These are phyloP conservation scores for Parauchenoglanis punctatus DNA, from an alignment of 2,797 vertebrate species.

Conservation along the genomic window DNA sequence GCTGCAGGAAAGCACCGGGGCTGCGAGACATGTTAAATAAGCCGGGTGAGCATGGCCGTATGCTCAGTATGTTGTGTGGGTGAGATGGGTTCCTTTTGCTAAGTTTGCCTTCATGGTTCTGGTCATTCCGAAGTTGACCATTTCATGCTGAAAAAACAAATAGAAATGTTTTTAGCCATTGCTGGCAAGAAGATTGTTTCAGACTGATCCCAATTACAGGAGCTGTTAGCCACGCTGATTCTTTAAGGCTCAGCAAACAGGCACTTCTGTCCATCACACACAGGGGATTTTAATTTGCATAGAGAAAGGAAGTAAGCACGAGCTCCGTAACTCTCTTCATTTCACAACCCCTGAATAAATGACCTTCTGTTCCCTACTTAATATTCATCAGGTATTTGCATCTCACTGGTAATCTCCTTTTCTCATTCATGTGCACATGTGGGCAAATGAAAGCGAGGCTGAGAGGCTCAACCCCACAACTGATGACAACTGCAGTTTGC, in stretches of 20 bases:
- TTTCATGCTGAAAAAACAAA: slow-evolving; percentile 34
- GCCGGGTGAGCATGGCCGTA: background rate
- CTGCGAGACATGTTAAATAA: slow-evolving; percentile 16
- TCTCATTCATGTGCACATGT: slow-evolving; percentile 56
- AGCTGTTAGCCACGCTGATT: slow-evolving; percentile 77
- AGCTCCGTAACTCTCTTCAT: slow-evolving; percentile 45
- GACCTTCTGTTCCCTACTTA: slow-evolving; percentile 59
- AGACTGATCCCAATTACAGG: slow-evolving; percentile 76
- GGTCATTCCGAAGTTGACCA: slow-evolving; percentile 4
- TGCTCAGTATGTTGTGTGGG: background rate
- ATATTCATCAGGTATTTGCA: slow-evolving; percentile 64
- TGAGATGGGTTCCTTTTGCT: slow-evolving; percentile 28
- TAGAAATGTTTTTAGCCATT: slow-evolving; percentile 38
- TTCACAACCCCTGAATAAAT: slow-evolving; percentile 53
- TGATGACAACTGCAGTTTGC: slow-evolving; percentile 25
- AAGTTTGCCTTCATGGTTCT: slow-evolving; percentile 13
- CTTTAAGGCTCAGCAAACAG: slow-evolving; percentile 68
- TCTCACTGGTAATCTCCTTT: slow-evolving; percentile 57
- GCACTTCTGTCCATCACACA: slow-evolving; percentile 65
- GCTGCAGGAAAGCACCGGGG: slow-evolving; percentile 14
- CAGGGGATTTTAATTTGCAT: slow-evolving; percentile 64
- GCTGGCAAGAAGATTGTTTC: slow-evolving; percentile 58
- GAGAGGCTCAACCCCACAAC: slow-evolving; percentile 28
- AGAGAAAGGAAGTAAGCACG: slow-evolving; percentile 46
- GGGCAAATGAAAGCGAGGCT: slow-evolving; percentile 29